Base-by-base conservation (phyloP, 2,888 invertebrate species). In the Onchidella celtica region DNA sequence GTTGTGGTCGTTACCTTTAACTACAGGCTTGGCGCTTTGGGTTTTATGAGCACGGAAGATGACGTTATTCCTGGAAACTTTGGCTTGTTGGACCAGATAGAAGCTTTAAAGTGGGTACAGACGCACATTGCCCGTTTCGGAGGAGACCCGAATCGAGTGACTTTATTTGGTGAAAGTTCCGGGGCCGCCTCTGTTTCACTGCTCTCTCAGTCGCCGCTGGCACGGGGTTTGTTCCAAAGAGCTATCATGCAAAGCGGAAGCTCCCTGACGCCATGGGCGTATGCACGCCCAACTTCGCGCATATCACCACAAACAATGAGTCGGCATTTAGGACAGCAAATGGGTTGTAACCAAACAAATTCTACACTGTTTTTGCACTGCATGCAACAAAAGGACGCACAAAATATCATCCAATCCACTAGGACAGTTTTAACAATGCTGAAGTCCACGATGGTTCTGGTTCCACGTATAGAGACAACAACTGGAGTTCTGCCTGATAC, bases 51-150 rank as follows among this genome's bases (percentile, higher is more conserved):
- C 47, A 76, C 66, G 3, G 76, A 27, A 9, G 66, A 65, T 24
- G 76, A 65, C 9, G 76, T 32, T n/a, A 76, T 66, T 65, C 76
- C 76, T 1, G 76, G 76, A 27, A 76, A 76, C 24, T 76, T 66
- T 32, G 76, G 66, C 2, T 14, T 76, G 32, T 34, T 76, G 55
- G 76, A 76, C n/a, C 66, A 76, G 32, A 36, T 76, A 2, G 29
- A 34, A 36, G 76, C 76, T 24, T 24, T 76, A 4, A 47, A 76
- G n/a, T 76, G 76, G 76, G 76, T 76, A 38, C 66, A 76, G 55
- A 66, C 65, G 24, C 9, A 76, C 55, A 76, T 76, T 24, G 9
- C 11, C 1, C 66, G 32, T 4, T 76, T 66, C 55, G 76, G 76
- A 1, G 76, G 76, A 3, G 66, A 76, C 27, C 76, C 65, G 14